Evolutionary conservation across 2,888 invertebrate species (phyloP).

Genomic region (Deilephila porcellus): DNA sequence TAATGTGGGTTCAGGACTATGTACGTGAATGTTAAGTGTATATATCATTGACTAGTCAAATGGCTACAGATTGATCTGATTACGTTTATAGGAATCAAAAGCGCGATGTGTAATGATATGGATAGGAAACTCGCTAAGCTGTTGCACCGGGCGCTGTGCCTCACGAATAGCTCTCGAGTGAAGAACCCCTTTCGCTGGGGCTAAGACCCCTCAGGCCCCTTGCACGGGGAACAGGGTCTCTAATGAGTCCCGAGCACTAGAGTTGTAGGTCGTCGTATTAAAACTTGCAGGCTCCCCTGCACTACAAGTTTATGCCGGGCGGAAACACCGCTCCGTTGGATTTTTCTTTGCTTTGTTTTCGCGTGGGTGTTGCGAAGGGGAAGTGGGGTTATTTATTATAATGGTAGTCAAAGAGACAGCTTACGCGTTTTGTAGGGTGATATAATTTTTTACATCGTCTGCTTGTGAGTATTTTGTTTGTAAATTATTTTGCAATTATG

Average conservation of each 20-base stretch:
- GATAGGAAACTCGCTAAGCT: constrained; percentile 27
- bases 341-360: constrained; percentile 73
- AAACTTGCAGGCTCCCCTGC: constrained; percentile 71
- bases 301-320: constrained; percentile 72
- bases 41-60: background rate
- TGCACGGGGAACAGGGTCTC: constrained; percentile 64
- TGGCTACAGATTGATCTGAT: background rate
- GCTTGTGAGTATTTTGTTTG: background rate
- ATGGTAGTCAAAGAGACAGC: constrained; percentile 23
- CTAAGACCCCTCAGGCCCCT: constrained; percentile 74
- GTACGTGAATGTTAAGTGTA: no score
- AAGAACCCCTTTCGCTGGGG: constrained; percentile 75
- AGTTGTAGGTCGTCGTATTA: constrained; percentile 80
- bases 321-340: constrained; percentile 62
- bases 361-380: constrained; percentile 18
- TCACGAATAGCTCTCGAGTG: constrained; percentile 72
- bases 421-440: constrained; percentile 24
- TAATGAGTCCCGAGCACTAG: constrained; percentile 84
- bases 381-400: constrained; percentile 27
- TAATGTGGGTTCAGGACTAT: no score
- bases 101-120: background rate
- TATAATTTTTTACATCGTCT: background rate
- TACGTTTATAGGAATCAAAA: background rate
- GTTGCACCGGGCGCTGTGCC: constrained; percentile 44
- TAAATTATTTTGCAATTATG: background rate